These are phyloP conservation scores for Apis mellifera DNA, from an alignment of 1,140 invertebrate species.

Conservation along the genomic window Amel_HAv3.1 CM009944.2:7276501-7277000, in stretches of 20 bases:
- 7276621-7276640: not conserved
- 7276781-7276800: not conserved
- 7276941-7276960: not conserved
- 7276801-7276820: slow-evolving; percentile 10
- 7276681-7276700: not conserved
- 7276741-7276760: not conserved
- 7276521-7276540: slow-evolving; percentile 5
- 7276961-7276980: not conserved
- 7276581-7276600: slow-evolving; percentile 14
- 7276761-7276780: not conserved
- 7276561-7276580: slow-evolving; percentile 6
- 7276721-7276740: no score
- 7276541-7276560: slow-evolving; percentile 44
- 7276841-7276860: slow-evolving; percentile 24
- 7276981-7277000: not conserved
- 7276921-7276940: slow-evolving; percentile 9
- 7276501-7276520: slow-evolving; percentile 39
- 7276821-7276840: slow-evolving; percentile 30
- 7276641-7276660: not conserved
- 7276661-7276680: not conserved
- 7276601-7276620: not conserved
- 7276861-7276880: slow-evolving; percentile 34
- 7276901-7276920: slow-evolving; percentile 31
- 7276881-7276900: slow-evolving; percentile 45
- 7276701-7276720: no score